phyloP scores from a whole-genome alignment of 1,140 invertebrate species.

The Hyposmocoma kahamanoa region DNA sequence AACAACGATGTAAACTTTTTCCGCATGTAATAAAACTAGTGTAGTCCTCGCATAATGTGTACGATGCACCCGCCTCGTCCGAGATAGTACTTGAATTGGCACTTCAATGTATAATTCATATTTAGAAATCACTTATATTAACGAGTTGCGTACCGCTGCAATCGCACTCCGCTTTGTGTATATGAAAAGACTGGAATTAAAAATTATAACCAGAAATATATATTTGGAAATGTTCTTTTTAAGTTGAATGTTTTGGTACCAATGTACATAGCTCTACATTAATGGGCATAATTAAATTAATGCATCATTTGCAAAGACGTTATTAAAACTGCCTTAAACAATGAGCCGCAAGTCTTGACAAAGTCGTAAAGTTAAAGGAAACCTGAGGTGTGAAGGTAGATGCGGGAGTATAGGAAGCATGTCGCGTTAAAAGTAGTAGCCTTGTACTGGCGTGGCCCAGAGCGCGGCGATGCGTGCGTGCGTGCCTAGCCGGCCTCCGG shows the following conservation, averaged over 20 bases:
- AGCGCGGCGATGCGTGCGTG: constrained; percentile 35
- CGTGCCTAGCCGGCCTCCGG: constrained; percentile 52
- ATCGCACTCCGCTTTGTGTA: constrained; percentile 28
- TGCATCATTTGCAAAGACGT: too few relatives aligned
- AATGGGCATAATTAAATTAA: too few relatives aligned
- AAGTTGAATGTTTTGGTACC: too few relatives aligned
- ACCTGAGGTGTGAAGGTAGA: constrained; percentile 17
- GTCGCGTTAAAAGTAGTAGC: neutral
- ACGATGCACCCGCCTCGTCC: constrained; percentile 20
- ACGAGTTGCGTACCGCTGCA: constrained; percentile 26
- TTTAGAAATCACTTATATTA: constrained; percentile 37
- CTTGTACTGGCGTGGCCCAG: neutral
- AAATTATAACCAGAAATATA: too few relatives aligned
- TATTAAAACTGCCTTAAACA: too few relatives aligned
- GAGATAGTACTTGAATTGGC: constrained; percentile 24
- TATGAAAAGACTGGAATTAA: constrained; percentile 25
- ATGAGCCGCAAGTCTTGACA: too few relatives aligned
- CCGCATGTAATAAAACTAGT: constrained; percentile 22
- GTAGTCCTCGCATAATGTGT: constrained; percentile 24
- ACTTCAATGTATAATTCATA: constrained; percentile 41
- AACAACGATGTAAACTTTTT: constrained; percentile 14
- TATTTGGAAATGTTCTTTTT: too few relatives aligned
- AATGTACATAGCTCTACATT: too few relatives aligned
- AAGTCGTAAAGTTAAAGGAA: constrained; percentile 19
- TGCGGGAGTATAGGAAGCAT: neutral